These are phyloP conservation scores for Meloidogyne floridensis DNA, from an alignment of 1,140 invertebrate species.

Conservation along the genomic window DNA sequence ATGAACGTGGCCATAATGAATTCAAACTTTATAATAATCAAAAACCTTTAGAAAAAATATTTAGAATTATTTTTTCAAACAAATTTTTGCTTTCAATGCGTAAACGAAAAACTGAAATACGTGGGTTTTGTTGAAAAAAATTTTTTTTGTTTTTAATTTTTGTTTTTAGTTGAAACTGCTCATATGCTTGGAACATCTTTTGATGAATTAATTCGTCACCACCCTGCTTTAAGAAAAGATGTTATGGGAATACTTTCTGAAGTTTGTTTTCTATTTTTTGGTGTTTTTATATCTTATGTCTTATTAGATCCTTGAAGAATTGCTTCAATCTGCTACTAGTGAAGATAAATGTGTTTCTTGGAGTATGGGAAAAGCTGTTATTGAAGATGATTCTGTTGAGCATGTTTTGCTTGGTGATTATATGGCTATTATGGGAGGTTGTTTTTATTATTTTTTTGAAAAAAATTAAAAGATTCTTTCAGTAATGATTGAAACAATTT, in stretches of 20 bases:
- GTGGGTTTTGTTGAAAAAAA: slow-evolving; percentile 22
- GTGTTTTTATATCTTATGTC: background rate
- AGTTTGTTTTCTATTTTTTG: slow-evolving; percentile 21
- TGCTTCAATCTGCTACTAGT: slow-evolving; percentile 16
- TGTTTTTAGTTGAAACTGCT: slow-evolving; percentile 75
- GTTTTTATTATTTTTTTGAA: slow-evolving; percentile 9
- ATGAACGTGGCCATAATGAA: slow-evolving; percentile 78
- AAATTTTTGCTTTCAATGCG: slow-evolving; percentile 53
- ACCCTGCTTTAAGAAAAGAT: slow-evolving; percentile 74
- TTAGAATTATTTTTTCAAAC: slow-evolving; percentile 70
- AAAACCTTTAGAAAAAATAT: slow-evolving; percentile 82
- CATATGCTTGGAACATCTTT: slow-evolving; percentile 85
- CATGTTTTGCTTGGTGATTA: slow-evolving; percentile 44
- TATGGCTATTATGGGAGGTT: slow-evolving; percentile 35
- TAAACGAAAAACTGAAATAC: slow-evolving; percentile 52
- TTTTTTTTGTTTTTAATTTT: background rate
- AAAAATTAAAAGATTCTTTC: background rate
- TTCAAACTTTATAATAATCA: slow-evolving; percentile 78
- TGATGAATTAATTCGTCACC: slow-evolving; percentile 89
- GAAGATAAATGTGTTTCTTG: slow-evolving; percentile 37
- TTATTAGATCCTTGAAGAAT: slow-evolving; percentile 37
- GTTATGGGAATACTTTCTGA: slow-evolving; percentile 47
- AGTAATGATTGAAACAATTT: slow-evolving; percentile 42
- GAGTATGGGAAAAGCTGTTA: slow-evolving; percentile 32
- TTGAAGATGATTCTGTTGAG: slow-evolving; percentile 30